Evolutionary conservation across 1,140 invertebrate genomes (phyloP).

Genomic region (Thaumetopoea pityocampa): DNA sequence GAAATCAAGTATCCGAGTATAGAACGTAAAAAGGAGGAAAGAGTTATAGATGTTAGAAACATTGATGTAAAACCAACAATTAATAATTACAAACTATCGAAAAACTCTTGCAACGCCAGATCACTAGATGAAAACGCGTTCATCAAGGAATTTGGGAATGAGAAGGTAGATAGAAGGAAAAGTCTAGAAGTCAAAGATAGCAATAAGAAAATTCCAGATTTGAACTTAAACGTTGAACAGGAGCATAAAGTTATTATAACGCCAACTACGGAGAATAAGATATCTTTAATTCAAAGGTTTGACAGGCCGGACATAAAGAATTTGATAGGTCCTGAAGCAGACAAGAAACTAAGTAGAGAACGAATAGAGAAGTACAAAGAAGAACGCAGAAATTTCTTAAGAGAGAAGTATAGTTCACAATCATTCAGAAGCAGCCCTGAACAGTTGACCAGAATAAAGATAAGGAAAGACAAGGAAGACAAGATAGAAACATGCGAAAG

Average conservation of each 20-base stretch:
- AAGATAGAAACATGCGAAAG: constrained; percentile 44
- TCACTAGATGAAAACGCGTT: constrained; percentile 85
- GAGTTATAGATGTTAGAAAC: constrained; percentile 25
- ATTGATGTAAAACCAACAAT: constrained; percentile 40
- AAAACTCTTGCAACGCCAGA: constrained; percentile 80
- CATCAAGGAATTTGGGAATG: constrained; percentile 77
- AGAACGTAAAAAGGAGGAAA: constrained; percentile 40
- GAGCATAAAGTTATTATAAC: constrained; percentile 62
- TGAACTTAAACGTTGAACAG: constrained; percentile 64
- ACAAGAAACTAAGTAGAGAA: constrained; percentile 81
- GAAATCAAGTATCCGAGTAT: constrained; percentile 52
- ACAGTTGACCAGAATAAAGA: constrained; percentile 53
- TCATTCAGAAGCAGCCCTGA: constrained; percentile 81
- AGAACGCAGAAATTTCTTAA: constrained; percentile 88
- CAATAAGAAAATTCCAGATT: constrained; percentile 77
- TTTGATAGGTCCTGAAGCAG: constrained; percentile 68
- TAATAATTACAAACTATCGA: constrained; percentile 68
- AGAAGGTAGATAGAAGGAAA: constrained; percentile 66
- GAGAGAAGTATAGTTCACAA: constrained; percentile 91
- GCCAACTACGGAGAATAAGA: constrained; percentile 78
- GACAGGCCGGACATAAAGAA: constrained; percentile 66
- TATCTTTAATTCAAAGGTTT: constrained; percentile 76
- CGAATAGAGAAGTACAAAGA: constrained; percentile 94
- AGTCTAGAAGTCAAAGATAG: constrained; percentile 72
- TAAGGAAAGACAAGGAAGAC: constrained; percentile 54